These are phyloP conservation scores for Aphelinus certus DNA, from an alignment of 1,140 invertebrate species.

Conservation along the genomic window DNA sequence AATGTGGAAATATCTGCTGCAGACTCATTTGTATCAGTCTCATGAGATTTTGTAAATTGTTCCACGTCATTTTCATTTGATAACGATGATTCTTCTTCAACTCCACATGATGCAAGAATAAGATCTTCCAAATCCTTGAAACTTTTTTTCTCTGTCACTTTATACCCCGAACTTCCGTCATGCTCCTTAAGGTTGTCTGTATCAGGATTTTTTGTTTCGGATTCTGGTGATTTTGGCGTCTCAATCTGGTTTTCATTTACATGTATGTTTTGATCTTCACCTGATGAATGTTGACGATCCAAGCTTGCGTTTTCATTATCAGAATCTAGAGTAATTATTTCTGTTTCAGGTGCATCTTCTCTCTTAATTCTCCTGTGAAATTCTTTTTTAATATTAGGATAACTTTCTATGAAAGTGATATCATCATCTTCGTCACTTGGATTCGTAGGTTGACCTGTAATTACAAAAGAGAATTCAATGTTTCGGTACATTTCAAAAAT, in stretches of 20 bases:
- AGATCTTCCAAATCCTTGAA: no score
- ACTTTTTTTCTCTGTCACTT: not conserved
- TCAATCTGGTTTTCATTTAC: not conserved
- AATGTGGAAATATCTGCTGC: not conserved
- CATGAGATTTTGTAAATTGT: not conserved
- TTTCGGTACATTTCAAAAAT: no score
- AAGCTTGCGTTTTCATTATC: not conserved
- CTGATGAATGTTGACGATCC: not conserved
- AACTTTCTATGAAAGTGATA: not conserved
- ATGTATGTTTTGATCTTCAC: not conserved
- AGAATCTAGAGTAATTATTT: constrained; percentile 5
- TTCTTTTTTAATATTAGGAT: not conserved
- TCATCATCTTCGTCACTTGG: not conserved
- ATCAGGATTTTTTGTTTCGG: no score
- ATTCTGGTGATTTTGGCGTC: no score
- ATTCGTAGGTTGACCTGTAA: no score
- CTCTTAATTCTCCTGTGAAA: not conserved
- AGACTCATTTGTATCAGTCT: not conserved
- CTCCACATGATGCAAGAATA: no score
- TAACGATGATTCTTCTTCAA: not conserved
- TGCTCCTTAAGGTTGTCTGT: not conserved
- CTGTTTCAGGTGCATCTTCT: not conserved
- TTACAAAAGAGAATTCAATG: no score
- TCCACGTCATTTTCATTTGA: not conserved
- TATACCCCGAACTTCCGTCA: not conserved